Percentiles rank a stretch among this genome's conserved stretches.
Conservation (phyloP, 2,888 invertebrate genomes). For the Orthosia incerta region DNA sequence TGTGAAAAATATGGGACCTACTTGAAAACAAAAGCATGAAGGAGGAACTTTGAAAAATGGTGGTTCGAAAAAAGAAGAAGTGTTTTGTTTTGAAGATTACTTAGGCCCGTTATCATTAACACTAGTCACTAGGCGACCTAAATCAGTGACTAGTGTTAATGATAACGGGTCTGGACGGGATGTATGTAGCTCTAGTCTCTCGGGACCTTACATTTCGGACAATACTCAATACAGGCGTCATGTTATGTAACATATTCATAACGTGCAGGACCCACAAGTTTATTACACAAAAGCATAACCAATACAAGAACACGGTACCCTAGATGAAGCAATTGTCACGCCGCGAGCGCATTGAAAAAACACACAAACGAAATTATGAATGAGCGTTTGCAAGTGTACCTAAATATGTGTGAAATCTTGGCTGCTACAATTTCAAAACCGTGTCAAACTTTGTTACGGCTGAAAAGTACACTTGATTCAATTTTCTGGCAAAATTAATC, state of each 20-base stretch:
- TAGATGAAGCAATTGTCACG: slow-evolving; percentile 1
- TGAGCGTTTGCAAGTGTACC: background rate
- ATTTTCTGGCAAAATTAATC: background rate
- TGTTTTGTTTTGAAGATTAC: background rate
- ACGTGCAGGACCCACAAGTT: too few relatives aligned
- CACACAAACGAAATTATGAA: background rate
- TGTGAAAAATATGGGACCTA: slow-evolving; percentile 42
- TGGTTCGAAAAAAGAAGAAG: background rate
- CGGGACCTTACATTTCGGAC: too few relatives aligned
- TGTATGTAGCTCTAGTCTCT: too few relatives aligned
- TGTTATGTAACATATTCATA: too few relatives aligned
- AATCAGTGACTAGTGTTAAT: too few relatives aligned
- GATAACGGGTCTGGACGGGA: too few relatives aligned
- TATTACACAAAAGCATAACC: background rate
- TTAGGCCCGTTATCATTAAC: too few relatives aligned
- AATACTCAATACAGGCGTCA: too few relatives aligned
- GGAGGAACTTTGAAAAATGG: slow-evolving; percentile 1
- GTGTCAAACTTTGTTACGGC: background rate
- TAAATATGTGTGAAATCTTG: slow-evolving; percentile 2
- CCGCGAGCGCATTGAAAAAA: background rate
- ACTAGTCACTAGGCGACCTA: too few relatives aligned
- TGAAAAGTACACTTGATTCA: background rate
- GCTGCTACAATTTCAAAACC: background rate
- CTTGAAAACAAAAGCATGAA: slow-evolving; percentile 29
- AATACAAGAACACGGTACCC: background rate